Conservation (phyloP, 2,888 invertebrate genomes). For the Chalcis sispes region DNA sequence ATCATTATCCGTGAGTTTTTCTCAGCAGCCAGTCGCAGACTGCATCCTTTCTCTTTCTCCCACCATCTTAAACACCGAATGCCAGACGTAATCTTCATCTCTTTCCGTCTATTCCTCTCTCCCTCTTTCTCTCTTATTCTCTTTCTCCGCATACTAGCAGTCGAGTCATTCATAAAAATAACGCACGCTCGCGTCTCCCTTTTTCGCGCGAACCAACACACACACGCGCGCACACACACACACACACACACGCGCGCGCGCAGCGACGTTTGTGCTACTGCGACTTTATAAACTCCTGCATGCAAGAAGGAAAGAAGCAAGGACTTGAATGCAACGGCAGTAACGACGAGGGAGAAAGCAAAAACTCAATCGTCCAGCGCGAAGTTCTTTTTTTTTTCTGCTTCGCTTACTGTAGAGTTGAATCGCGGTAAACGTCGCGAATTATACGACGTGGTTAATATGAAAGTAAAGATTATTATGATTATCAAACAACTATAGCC, state of each 20-base stretch:
- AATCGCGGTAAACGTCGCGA: background rate
- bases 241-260: too few species aligned
- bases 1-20: too few species aligned
- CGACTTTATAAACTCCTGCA: background rate
- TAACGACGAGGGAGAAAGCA: too few species aligned
- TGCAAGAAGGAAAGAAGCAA: slow-evolving; percentile 21
- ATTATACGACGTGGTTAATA: background rate
- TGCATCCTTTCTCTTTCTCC: slow-evolving; percentile 48
- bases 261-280: background rate
- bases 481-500: too few species aligned
- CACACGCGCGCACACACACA: too few species aligned
- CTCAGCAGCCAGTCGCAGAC: background rate
- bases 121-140: background rate
- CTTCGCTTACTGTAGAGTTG: background rate
- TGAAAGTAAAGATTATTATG: slow-evolving; percentile 39
- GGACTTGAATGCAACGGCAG: slow-evolving; percentile 18
- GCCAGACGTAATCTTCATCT: too few species aligned
- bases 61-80: too few species aligned
- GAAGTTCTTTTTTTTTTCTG: slow-evolving; percentile 2
- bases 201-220: too few species aligned
- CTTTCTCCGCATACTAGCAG: slow-evolving; percentile 25
- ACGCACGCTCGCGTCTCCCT: slow-evolving; percentile 58
- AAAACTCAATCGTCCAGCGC: background rate
- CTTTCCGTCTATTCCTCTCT: background rate
- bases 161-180: slow-evolving; percentile 75